These are phyloP conservation scores for Brachyhypopomus gauderio DNA, from an alignment of 2,113 vertebrate species.

Conservation along the genomic window DNA sequence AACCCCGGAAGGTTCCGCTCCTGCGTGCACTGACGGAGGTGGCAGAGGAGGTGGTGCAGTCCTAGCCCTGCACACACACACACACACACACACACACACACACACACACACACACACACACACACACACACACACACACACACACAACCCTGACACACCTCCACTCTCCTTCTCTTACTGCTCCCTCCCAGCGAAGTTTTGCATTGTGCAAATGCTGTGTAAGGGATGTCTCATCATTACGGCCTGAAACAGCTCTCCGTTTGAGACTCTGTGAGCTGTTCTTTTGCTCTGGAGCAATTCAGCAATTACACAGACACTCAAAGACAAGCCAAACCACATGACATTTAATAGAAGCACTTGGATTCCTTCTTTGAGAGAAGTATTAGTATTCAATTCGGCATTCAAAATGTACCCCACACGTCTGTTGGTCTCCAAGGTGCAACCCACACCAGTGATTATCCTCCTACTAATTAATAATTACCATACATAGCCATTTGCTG, in stretches of 20 bases:
- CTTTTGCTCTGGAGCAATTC: not conserved
- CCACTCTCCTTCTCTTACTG: not conserved
- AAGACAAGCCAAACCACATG: not conserved
- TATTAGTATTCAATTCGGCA: not conserved
- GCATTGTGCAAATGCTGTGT: not conserved
- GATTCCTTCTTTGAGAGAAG: not conserved
- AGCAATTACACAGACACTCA: not conserved
- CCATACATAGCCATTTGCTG: conserved; percentile 32
- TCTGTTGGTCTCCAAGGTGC: conserved; percentile 40
- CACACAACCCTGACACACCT: too few species aligned
- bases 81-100: too few species aligned
- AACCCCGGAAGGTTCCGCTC: conserved; percentile 12
- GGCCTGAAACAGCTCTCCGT: not conserved
- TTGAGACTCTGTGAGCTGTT: not conserved
- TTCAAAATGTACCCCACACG: conserved; percentile 9
- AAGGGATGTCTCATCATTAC: not conserved
- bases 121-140: too few species aligned
- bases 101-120: too few species aligned
- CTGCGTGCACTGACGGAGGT: not conserved
- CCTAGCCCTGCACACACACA: too few species aligned
- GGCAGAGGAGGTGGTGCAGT: not conserved
- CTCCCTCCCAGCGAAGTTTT: not conserved
- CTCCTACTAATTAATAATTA: conserved; percentile 50
- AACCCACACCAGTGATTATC: conserved; percentile 47
- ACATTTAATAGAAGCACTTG: not conserved